These are phyloP conservation scores for Archivesica marissinica DNA, from an alignment of 1,140 invertebrate species.

Conservation along the genomic window DNA sequence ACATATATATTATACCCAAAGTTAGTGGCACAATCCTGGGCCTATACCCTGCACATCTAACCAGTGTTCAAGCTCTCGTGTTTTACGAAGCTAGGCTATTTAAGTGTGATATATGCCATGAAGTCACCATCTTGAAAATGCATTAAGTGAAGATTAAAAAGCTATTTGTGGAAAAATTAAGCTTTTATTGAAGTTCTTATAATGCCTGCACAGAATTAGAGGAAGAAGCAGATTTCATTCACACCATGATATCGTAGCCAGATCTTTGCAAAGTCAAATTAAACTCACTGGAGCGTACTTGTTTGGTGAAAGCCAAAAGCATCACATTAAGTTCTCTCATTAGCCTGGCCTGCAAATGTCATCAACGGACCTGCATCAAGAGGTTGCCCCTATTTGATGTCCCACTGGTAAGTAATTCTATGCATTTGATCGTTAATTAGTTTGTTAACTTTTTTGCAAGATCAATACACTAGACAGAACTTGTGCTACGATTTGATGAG, in stretches of 20 bases:
- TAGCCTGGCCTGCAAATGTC: background rate
- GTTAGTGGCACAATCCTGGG: no score
- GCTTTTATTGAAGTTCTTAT: background rate
- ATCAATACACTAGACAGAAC: slow-evolving; percentile 1
- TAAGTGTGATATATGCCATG: no score
- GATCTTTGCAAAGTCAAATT: slow-evolving; percentile 1
- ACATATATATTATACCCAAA: no score
- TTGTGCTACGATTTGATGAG: no score
- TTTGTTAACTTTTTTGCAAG: background rate
- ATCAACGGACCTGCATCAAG: background rate
- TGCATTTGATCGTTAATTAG: slow-evolving; percentile 6
- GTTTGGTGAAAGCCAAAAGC: background rate
- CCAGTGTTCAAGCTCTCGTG: no score
- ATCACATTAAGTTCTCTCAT: background rate
- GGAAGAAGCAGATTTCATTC: background rate
- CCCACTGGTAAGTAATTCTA: background rate
- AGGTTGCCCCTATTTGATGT: background rate
- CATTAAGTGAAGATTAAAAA: slow-evolving; percentile 5
- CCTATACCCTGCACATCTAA: no score
- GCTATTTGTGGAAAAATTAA: background rate
- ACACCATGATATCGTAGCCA: background rate
- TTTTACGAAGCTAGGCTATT: no score
- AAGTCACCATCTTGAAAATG: background rate
- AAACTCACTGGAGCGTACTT: background rate
- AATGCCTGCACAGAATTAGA: background rate